phyloP scores from a whole-genome alignment of 1,140 invertebrate genomes.

The Sitophilus oryzae region DNA sequence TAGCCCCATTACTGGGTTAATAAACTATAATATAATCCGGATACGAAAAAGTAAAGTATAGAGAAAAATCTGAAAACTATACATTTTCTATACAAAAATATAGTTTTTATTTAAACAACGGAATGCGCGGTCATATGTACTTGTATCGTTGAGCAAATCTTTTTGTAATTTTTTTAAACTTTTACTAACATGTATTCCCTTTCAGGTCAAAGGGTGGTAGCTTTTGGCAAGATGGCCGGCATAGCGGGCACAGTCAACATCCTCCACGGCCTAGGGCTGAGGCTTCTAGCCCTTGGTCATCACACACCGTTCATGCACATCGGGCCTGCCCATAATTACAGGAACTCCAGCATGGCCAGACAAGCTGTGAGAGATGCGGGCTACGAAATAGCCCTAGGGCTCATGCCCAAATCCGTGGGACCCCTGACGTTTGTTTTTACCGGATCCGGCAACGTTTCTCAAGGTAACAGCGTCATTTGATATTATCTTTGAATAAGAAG shows the following conservation, averaged over 20 bases:
- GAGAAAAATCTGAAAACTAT: too few species aligned
- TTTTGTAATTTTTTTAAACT: too few species aligned
- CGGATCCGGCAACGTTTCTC: conserved; percentile 79
- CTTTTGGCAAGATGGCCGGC: conserved; percentile 98
- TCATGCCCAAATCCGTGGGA: conserved; percentile 97
- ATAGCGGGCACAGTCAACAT: conserved; percentile 99
- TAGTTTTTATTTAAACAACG: too few species aligned
- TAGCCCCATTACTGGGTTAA: too few species aligned
- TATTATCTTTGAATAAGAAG: too few species aligned
- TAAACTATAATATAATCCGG: too few species aligned
- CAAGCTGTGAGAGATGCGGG: conserved; percentile 96
- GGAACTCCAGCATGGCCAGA: conserved; percentile 93
- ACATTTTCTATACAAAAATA: too few species aligned
- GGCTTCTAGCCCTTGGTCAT: conserved; percentile 91
- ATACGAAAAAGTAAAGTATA: too few species aligned
- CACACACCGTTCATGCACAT: conserved; percentile 99
- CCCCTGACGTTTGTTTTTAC: conserved; percentile 98
- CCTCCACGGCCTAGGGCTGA: conserved; percentile 89
- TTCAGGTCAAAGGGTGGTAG: conserved; percentile 74
- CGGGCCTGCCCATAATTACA: conserved; percentile 85
- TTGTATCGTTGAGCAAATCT: too few species aligned
- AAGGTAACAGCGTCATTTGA: too few species aligned
- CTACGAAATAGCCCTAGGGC: conserved; percentile 94
- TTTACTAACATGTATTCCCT: too few species aligned
- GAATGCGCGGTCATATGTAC: too few species aligned